Conservation (phyloP, 1,140 invertebrate species). For the Thaumetopoea pityocampa region DNA sequence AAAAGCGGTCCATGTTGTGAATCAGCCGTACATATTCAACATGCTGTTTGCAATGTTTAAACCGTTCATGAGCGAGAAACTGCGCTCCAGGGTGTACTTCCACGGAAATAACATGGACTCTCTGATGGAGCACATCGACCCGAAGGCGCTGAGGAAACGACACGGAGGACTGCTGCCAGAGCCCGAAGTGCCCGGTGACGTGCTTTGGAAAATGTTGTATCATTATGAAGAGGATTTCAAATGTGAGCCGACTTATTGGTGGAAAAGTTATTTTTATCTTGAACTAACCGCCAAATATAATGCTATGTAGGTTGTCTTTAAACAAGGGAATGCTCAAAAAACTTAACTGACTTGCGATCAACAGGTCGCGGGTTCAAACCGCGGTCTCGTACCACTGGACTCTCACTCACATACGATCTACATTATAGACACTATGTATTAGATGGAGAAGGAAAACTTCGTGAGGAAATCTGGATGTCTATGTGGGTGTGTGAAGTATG, state of each 20-base stretch:
- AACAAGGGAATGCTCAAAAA: too few relatives aligned
- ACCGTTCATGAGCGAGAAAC: constrained; percentile 88
- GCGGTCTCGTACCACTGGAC: too few relatives aligned
- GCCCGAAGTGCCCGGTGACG: constrained; percentile 61
- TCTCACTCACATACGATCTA: too few relatives aligned
- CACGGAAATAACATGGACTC: constrained; percentile 88
- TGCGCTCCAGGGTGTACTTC: constrained; percentile 85
- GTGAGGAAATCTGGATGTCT: too few relatives aligned
- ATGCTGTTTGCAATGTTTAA: constrained; percentile 93
- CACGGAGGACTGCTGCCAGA: constrained; percentile 86
- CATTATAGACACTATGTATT: too few relatives aligned
- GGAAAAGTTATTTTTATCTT: too few relatives aligned
- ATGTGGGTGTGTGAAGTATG: too few relatives aligned
- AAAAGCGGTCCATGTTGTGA: constrained; percentile 91
- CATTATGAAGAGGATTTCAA: constrained; percentile 68
- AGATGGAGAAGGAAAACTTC: too few relatives aligned
- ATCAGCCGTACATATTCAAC: constrained; percentile 92
- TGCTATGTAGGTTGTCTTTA: too few relatives aligned
- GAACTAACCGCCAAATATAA: too few relatives aligned
- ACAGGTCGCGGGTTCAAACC: too few relatives aligned
- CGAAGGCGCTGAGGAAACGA: constrained; percentile 83
- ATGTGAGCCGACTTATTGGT: constrained; percentile 32
- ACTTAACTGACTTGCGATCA: too few relatives aligned
- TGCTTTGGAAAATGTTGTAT: constrained; percentile 60
- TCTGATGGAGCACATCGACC: constrained; percentile 85